Base-by-base conservation (phyloP, 1,140 invertebrate genomes). In the Drosophila novamexicana region DNA sequence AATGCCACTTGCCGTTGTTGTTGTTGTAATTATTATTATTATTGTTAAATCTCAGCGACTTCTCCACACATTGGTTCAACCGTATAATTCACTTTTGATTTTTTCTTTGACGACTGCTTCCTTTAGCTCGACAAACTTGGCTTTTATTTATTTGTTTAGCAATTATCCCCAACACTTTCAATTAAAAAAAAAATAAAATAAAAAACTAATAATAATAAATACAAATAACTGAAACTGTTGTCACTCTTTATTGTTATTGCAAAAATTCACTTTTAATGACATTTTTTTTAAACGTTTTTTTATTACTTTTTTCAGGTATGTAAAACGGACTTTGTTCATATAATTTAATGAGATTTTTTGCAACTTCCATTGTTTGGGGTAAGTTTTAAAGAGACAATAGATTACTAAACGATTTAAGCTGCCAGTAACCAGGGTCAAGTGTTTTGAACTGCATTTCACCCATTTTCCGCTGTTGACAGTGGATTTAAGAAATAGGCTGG, bases 251-350 rank as follows among this genome's bases (percentile, higher is more conserved):
- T 40, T 40, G 39, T 40, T 40, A 10, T 42, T n/a, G 40, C n/a
- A 57, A 50, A 73, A 64, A 64, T 70, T 63, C 61, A 61, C 29
- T 62, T 83, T 88, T 89, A 81, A 83, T 71, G 67, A 75, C 80
- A 84, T 22, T 66, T 82, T 79, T 79, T 74, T 68, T 67, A 58
- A 59, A 22, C 12, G 29, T 18, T 52, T 47, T 53, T 67, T n/a
- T 47, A 37, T 63, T 68, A 78, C 22, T 64, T 3, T 81, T 80
- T 84, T 10, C 77, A 89, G 84, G 84, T 89, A 89, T 71, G 84
- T 73, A 49, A 39, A 75, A 63, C 52, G 10, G 49, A 39, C n/a
- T 53, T 64, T 18, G 5, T 29, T 29, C 32, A 52, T 37, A 22
- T 5, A 39, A 7, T 61, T 63, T 42, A 16, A 14, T 65, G n/a